Conservation (phyloP, 2,113 vertebrate genomes). For the Sphyrna mokarran region DNA sequence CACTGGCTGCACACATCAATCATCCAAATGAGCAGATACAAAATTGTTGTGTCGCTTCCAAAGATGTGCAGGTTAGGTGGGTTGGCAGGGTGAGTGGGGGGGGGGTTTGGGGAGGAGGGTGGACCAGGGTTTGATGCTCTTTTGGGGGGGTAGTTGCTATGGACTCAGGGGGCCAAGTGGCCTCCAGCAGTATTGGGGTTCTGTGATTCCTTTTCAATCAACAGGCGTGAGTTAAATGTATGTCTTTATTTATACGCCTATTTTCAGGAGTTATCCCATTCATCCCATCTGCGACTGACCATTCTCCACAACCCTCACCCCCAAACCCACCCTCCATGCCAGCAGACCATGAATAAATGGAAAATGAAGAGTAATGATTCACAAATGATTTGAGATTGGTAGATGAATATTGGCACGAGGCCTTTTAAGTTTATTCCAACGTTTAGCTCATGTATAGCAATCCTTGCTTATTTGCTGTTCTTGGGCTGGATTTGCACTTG, state of each 20-base stretch:
- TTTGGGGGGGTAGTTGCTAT: too few species aligned
- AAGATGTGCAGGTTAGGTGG: too few species aligned
- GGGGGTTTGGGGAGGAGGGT: too few species aligned
- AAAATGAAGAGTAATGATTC: neutral
- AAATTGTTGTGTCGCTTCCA: neutral
- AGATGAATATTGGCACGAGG: neutral
- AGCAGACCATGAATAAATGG: neutral
- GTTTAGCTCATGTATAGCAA: neutral
- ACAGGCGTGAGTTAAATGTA: neutral
- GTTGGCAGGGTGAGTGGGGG: too few species aligned
- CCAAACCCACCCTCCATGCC: neutral
- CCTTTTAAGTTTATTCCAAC: neutral
- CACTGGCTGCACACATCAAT: neutral
- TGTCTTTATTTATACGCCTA: neutral
- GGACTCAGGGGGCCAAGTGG: too few species aligned
- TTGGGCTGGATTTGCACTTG: neutral
- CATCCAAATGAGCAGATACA: neutral
- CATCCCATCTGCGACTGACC: too few species aligned
- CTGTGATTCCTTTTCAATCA: neutral
- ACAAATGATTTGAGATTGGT: neutral
- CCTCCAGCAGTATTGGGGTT: too few species aligned
- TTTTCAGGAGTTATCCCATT: neutral
- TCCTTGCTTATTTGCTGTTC: neutral
- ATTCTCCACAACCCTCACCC: too few species aligned
- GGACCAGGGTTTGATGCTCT: too few species aligned